Evolutionary conservation across 2,797 vertebrate genomes (phyloP), one percentile per base, ranked within the genome.

Genomic region (Decapterus maruadsi): DNA sequence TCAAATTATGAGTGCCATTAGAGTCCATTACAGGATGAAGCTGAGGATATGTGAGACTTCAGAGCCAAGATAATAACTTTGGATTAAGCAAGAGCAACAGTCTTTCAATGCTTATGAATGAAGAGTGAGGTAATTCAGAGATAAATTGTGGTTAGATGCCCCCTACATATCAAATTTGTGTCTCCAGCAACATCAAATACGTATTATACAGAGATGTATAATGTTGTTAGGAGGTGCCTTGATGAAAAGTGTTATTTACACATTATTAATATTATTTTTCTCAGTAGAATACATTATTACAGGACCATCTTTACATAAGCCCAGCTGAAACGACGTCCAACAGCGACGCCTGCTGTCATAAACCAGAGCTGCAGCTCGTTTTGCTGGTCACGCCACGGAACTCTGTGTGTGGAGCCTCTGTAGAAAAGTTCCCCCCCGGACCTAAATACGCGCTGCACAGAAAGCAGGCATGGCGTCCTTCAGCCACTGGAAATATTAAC

Each of bases 391-490:
- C 34, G 0, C 8, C 34, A 0, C 8, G 89, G 90, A 90, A 83
- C 84, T 1, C 1, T 26, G 26, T 26, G 26, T 26, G 26, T 26
- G 26, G 26, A 26, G 26, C 26, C 26, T 26, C 26, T 26, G 26
- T 1, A 26, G 26, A 26, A 26, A 26, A 26, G 26, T 26, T 26
- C 26, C 26, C 26, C 26, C 26, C 46, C 90, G 92, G 87, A 88
- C 72, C 9, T 4, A 48, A 72, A 72, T 72, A 10, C 0, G 1
- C 0, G 72, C 3, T 29, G 76, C 70, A 84, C 90, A 51, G 31
- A 0, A 0, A 38, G 17, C 40, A 70, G 83, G 82, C 88, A 93
- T 93, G 91, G 91, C 87, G 93, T 90, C 92, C 91, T 92, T 91
- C 92, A 87, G 1, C 1, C 0, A 8, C 17, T 34, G 34, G 2